Percentiles rank a stretch among this genome's conserved stretches.
phyloP scores from a whole-genome alignment of 1,140 invertebrate genomes.

The Hypothenemus hampei region DNA sequence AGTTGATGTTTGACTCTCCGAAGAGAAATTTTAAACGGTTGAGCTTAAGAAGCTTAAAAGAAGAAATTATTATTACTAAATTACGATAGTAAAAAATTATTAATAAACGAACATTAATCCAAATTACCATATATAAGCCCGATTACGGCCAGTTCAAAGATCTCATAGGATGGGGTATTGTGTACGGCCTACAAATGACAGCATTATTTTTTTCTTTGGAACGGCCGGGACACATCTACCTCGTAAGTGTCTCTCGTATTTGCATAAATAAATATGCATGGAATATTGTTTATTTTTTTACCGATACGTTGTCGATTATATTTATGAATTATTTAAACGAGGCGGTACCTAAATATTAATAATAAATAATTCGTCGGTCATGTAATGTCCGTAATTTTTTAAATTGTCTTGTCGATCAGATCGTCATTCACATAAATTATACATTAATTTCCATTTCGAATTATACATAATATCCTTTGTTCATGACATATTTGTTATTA shows the following conservation, averaged over 20 bases:
- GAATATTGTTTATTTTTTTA: slow-evolving; percentile 23
- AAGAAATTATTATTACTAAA: no score
- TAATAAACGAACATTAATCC: slow-evolving; percentile 8
- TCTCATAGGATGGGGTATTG: slow-evolving; percentile 13
- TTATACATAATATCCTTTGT: no score
- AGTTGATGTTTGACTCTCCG: no score
- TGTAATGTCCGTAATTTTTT: slow-evolving; percentile 8
- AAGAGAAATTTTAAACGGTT: no score
- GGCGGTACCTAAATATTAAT: slow-evolving; percentile 10
- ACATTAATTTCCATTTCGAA: no score
- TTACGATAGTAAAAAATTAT: no score
- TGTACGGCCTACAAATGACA: slow-evolving; percentile 18
- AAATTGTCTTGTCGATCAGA: not conserved
- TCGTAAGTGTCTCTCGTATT: slow-evolving; percentile 15
- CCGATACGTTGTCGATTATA: slow-evolving; percentile 19
- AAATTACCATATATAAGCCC: slow-evolving; percentile 19
- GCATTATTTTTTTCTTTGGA: slow-evolving; percentile 19
- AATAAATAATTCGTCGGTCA: not conserved
- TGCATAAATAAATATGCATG: slow-evolving; percentile 23
- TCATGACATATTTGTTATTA: no score
- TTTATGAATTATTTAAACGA: slow-evolving; percentile 18
- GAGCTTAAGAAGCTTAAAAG: no score
- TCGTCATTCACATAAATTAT: not conserved
- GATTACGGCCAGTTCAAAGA: not conserved
- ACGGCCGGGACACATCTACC: slow-evolving; percentile 12